These are phyloP conservation scores for Diarsia mendica DNA, from an alignment of 2,888 invertebrate genomes.

Conservation along the genomic window DNA sequence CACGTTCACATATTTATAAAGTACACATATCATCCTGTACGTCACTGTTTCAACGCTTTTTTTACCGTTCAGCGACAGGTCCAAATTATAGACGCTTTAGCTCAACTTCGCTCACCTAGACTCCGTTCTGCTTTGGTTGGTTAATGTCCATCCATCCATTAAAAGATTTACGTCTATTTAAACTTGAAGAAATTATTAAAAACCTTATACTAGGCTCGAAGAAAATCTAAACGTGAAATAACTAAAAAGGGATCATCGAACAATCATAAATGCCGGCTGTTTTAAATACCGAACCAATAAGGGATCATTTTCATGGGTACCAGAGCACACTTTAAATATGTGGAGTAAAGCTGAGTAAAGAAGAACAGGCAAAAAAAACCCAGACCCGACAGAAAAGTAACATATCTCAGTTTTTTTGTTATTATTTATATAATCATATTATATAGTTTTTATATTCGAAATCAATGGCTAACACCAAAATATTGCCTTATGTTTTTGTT, in stretches of 20 bases:
- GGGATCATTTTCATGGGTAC: neutral
- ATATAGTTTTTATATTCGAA: too few species aligned
- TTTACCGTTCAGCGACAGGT: constrained; percentile 9
- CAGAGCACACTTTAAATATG: neutral
- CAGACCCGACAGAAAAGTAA: too few species aligned
- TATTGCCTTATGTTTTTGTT: too few species aligned
- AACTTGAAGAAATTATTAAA: neutral
- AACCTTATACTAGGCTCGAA: neutral
- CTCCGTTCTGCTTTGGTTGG: neutral
- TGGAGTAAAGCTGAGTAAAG: constrained; percentile 10
- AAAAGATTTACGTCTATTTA: neutral
- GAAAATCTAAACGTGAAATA: too few species aligned
- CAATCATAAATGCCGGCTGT: neutral
- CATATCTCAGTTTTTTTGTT: too few species aligned
- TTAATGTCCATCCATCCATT: neutral
- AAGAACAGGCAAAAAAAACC: too few species aligned
- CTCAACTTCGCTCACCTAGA: constrained; percentile 13
- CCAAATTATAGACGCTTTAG: neutral
- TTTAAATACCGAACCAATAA: constrained; percentile 16
- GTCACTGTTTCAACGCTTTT: constrained; percentile 17
- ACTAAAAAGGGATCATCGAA: neutral
- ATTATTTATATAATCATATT: too few species aligned
- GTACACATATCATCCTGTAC: neutral
- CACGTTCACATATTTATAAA: neutral
- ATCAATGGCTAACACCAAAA: too few species aligned